Base-by-base conservation (phyloP, 2,888 invertebrate species). In the Parnassius glacialis region DNA sequence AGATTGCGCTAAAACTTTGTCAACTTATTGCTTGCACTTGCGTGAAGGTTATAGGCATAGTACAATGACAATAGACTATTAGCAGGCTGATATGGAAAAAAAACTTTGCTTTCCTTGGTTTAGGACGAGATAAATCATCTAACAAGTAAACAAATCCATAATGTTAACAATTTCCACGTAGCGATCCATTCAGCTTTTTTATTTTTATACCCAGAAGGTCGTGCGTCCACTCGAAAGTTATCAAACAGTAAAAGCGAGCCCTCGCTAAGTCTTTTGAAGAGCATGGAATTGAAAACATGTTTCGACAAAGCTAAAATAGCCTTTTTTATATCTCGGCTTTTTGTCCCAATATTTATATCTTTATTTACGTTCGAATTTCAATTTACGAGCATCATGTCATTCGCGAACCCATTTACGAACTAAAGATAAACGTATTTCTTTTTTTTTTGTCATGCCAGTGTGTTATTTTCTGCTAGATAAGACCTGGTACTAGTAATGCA, bases 181-280 rank as follows among this genome's bases (percentile, higher is more conserved):
- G 54, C 42, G 54, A 51, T n/a, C 47, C 45, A 61, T 57, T 61
- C 61, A 52, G 56, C 57, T 56, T 50, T 56, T 50, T 61, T 57
- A 50, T 56, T 50, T 61, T 61, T 61, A 47, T 52, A 41, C n/a
- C 44, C 55, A 41, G 51, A 56, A 61, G 61, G 61, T 56, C 47
- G 61, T 57, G 52, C 45, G 61, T 57, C 61, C 61, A 42, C 57
- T 45, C 51, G 56, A 61, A 52, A 52, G 56, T 47, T 47, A 57
- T 56, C 61, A 52, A 41, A 52, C 56, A 47, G 52, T 55, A 52
- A 20, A 52, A 56, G 52, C 51, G 56, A 52, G 41, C 61, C 61
- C 56, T 61, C 61, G 61, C 61, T 42, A 57, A 61, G 52, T 61
- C 61, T 61, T 61, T 61, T 56, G 61, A 61, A 34, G 61, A 61